Evolutionary conservation across 2,797 vertebrate genomes (phyloP).

Genomic region (Gobio occitaniae): DNA sequence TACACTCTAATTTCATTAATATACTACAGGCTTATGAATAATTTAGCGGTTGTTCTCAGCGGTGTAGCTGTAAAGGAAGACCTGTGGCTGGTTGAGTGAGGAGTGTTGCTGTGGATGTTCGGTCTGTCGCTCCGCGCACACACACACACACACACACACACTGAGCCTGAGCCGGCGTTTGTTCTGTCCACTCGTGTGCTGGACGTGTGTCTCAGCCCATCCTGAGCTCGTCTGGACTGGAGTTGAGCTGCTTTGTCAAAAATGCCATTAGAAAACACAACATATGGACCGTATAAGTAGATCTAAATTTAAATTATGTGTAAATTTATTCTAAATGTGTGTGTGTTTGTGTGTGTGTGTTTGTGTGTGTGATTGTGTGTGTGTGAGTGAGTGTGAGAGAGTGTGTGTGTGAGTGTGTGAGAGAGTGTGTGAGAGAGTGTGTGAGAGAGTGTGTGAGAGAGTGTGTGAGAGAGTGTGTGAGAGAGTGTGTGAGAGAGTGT

Average conservation of each 20-base stretch:
- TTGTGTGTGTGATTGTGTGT: too few species aligned
- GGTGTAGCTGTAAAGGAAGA: neutral
- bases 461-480: too few species aligned
- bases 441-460: too few species aligned
- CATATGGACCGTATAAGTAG: neutral
- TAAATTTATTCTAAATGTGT: too few species aligned
- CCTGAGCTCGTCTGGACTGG: too few species aligned
- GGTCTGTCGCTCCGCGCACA: neutral
- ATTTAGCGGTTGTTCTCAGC: constrained; percentile 51
- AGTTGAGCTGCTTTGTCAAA: neutral
- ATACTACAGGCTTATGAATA: constrained; percentile 68
- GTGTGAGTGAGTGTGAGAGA: too few species aligned
- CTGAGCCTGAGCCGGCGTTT: neutral
- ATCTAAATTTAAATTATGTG: neutral
- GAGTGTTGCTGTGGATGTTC: neutral
- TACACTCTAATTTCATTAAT: constrained; percentile 61
- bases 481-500: too few species aligned
- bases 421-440: too few species aligned
- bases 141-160: neutral
- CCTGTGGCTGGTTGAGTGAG: neutral
- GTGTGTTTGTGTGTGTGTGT: too few species aligned
- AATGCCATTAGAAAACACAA: neutral
- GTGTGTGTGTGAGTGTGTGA: too few species aligned
- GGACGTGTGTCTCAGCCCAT: too few species aligned
- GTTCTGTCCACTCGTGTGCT: too few species aligned